A percentile compares a stretch with the other conserved stretches of the same genome.
phyloP scores from a whole-genome alignment of 2,888 invertebrate species.

The Acrocera orbiculus region DNA sequence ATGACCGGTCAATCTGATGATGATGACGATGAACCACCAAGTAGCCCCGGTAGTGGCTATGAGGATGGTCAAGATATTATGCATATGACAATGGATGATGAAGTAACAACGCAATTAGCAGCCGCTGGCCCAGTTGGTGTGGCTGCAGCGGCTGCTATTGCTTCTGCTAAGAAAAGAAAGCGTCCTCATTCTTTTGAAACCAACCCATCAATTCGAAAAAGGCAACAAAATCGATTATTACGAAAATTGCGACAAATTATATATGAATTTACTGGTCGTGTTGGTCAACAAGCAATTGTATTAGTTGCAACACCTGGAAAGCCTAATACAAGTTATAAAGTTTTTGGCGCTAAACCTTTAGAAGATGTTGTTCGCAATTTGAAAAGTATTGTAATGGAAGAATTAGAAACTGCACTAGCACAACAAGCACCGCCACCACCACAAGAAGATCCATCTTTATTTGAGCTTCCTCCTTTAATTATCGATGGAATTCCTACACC shows the following conservation, averaged over 20 bases:
- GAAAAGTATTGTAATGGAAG: conserved; percentile 83
- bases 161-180: conserved; percentile 87
- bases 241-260: conserved; percentile 81
- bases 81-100: conserved; percentile 73
- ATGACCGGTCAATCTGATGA: conserved; percentile 51
- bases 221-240: conserved; percentile 84
- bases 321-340: conserved; percentile 88
- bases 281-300: conserved; percentile 93
- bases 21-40: conserved; percentile 72
- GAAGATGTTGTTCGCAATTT: conserved; percentile 90
- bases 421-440: conserved; percentile 75
- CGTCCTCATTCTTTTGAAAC: conserved; percentile 92
- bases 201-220: conserved; percentile 87
- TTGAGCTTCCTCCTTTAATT: conserved; percentile 88
- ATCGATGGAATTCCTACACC: conserved; percentile 97
- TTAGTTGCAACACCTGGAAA: conserved; percentile 92
- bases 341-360: conserved; percentile 90
- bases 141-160: conserved; percentile 92
- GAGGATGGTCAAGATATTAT: conserved; percentile 72
- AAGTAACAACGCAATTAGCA: conserved; percentile 88
- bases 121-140: conserved; percentile 95
- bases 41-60: conserved; percentile 58
- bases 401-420: conserved; percentile 79
- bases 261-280: conserved; percentile 91
- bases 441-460: conserved; percentile 74